Percentiles rank a stretch among this genome's conserved stretches.
These are phyloP conservation scores for Eilema sororculum DNA, from an alignment of 2,888 invertebrate genomes.

Conservation along the genomic window DNA sequence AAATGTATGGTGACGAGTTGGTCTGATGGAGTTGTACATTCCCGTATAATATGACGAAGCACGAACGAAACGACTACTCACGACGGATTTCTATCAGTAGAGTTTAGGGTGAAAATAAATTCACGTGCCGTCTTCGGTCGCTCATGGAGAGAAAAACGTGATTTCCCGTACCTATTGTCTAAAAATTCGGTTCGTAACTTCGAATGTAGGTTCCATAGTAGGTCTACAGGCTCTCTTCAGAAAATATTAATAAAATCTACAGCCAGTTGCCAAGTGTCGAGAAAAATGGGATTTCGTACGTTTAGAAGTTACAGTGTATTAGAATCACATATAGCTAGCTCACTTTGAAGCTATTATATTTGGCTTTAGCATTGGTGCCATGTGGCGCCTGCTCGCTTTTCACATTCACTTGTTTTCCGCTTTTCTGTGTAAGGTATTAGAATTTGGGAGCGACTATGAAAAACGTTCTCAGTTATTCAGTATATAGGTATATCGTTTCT, in stretches of 20 bases:
- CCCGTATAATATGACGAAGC: too few species aligned
- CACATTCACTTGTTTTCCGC: background rate
- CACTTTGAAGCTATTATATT: background rate
- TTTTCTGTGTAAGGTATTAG: constrained; percentile 3
- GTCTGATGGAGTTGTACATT: too few species aligned
- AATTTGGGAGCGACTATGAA: background rate
- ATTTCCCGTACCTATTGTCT: background rate
- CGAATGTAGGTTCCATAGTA: background rate
- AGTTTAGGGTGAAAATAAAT: too few species aligned
- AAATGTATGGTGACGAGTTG: too few species aligned
- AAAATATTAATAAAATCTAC: constrained; percentile 45
- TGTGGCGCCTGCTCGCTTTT: background rate
- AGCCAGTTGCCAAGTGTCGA: constrained; percentile 18
- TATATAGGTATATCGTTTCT: background rate
- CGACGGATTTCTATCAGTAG: too few species aligned
- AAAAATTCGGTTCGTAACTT: background rate
- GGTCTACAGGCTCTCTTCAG: background rate
- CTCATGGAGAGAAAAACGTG: too few species aligned
- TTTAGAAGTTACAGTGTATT: background rate
- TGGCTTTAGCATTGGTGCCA: background rate
- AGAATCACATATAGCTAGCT: constrained; percentile 9
- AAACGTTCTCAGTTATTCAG: background rate
- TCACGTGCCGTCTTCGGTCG: too few species aligned
- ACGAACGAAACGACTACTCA: too few species aligned
- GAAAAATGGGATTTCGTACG: background rate